phyloP scores from a whole-genome alignment of 2,797 vertebrate species.

The Gymnocypris eckloni region DNA sequence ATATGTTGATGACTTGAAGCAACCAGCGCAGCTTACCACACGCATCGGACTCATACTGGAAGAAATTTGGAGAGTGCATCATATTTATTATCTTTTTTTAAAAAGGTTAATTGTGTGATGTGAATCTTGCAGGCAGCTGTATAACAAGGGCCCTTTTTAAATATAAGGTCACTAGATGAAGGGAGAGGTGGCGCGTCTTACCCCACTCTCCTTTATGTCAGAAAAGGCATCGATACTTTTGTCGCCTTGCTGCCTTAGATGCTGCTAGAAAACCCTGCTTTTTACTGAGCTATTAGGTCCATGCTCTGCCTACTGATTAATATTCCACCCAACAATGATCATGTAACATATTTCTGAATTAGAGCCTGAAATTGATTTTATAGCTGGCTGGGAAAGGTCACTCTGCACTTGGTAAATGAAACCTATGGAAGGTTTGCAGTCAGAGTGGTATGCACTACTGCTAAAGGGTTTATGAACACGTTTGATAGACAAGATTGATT shows the following conservation, averaged over 20 bases:
- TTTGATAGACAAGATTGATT: conserved; percentile 55
- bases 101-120: background rate
- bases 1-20: background rate
- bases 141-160: background rate
- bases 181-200: background rate
- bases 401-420: conserved; percentile 60
- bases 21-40: background rate
- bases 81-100: background rate
- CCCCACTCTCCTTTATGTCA: background rate
- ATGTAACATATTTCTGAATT: conserved; percentile 68
- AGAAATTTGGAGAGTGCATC: background rate
- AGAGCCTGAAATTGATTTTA: conserved; percentile 73
- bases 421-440: conserved; percentile 53
- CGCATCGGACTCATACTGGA: background rate
- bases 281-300: conserved; percentile 64
- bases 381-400: conserved; percentile 70
- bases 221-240: background rate
- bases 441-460: conserved; percentile 14
- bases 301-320: conserved; percentile 69
- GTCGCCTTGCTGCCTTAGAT: background rate
- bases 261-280: conserved; percentile 57
- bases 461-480: conserved; percentile 51
- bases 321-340: conserved; percentile 71
- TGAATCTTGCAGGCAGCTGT: background rate
- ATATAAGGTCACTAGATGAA: background rate